Percentiles rank a stretch among this genome's conserved stretches.
phyloP scores from a whole-genome alignment of 1,140 invertebrate species.

The Drosophila teissieri region DNA sequence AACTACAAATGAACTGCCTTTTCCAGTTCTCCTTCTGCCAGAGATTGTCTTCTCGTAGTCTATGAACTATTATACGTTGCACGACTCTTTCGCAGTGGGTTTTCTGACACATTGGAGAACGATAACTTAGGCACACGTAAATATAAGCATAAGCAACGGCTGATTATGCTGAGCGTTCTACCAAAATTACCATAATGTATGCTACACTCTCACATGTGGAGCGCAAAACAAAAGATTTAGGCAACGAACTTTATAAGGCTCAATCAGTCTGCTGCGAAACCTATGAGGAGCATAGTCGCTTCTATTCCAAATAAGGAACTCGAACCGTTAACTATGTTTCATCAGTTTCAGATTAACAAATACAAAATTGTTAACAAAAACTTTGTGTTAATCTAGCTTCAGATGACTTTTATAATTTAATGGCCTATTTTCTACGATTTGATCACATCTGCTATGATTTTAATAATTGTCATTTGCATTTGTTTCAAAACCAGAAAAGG shows the following conservation, averaged over 20 bases:
- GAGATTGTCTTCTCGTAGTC: slow-evolving; percentile 19
- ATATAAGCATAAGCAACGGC: slow-evolving; percentile 28
- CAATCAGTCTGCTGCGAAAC: slow-evolving; percentile 30
- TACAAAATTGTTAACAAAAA: slow-evolving; percentile 25
- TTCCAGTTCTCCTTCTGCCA: slow-evolving; percentile 52
- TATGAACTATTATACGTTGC: slow-evolving; percentile 52
- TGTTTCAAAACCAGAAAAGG: slow-evolving; percentile 30
- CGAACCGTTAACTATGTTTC: slow-evolving; percentile 40
- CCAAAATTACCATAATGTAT: slow-evolving; percentile 36
- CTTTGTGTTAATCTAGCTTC: slow-evolving; percentile 29
- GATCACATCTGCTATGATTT: slow-evolving; percentile 44
- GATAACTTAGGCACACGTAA: slow-evolving; percentile 21
- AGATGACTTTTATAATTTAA: slow-evolving; percentile 41
- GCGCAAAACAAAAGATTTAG: slow-evolving; percentile 48
- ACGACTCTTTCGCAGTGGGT: not conserved
- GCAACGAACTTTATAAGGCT: slow-evolving; percentile 38
- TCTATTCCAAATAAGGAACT: slow-evolving; percentile 56
- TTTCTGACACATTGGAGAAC: slow-evolving; percentile 30
- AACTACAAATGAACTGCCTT: slow-evolving; percentile 36
- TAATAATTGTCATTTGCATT: slow-evolving; percentile 37
- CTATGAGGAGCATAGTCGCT: slow-evolving; percentile 20
- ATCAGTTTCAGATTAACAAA: slow-evolving; percentile 35
- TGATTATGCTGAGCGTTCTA: slow-evolving; percentile 19
- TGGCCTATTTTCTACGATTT: slow-evolving; percentile 55
- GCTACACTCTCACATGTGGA: slow-evolving; percentile 21